phyloP scores from a whole-genome alignment of 2,888 invertebrate genomes.

The Parasteatoda lunata region DNA sequence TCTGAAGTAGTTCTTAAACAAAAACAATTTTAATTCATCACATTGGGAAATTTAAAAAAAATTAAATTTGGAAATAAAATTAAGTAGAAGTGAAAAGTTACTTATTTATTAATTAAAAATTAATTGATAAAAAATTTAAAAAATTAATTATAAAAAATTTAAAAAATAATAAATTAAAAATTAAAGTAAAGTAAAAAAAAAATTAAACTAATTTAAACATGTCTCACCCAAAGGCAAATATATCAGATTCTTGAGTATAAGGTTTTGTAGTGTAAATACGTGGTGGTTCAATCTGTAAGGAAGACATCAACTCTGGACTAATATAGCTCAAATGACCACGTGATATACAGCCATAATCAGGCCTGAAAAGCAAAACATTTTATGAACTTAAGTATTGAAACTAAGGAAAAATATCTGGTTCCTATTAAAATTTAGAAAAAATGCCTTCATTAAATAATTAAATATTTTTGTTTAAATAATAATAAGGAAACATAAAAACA shows the following conservation, averaged over 20 bases:
- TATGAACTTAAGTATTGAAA: background rate
- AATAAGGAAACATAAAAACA: background rate
- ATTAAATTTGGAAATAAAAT: too few species aligned
- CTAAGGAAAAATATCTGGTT: too few species aligned
- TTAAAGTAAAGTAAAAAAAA: too few species aligned
- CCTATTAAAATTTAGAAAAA: too few species aligned
- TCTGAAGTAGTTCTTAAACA: too few species aligned
- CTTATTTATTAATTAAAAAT: too few species aligned
- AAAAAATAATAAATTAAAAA: too few species aligned
- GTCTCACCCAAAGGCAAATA: slow-evolving; percentile 73
- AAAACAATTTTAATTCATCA: too few species aligned
- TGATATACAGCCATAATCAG: slow-evolving; percentile 73
- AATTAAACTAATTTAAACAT: background rate
- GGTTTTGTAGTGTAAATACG: slow-evolving; percentile 67
- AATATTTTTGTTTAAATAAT: background rate
- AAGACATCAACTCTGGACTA: slow-evolving; percentile 72
- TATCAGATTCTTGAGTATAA: slow-evolving; percentile 72
- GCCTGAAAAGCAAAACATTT: slow-evolving; percentile 69
- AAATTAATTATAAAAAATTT: too few species aligned
- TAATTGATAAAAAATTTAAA: too few species aligned
- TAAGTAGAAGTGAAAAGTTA: too few species aligned
- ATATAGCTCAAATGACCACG: slow-evolving; percentile 73
- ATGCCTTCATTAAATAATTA: background rate
- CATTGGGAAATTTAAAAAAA: too few species aligned
- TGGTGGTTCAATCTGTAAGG: slow-evolving; percentile 71